A percentile compares a stretch with the other conserved stretches of the same genome.
These are phyloP conservation scores for Oreochromis tanganicae DNA, from an alignment of 2,113 vertebrate species.

Conservation along the genomic window DNA sequence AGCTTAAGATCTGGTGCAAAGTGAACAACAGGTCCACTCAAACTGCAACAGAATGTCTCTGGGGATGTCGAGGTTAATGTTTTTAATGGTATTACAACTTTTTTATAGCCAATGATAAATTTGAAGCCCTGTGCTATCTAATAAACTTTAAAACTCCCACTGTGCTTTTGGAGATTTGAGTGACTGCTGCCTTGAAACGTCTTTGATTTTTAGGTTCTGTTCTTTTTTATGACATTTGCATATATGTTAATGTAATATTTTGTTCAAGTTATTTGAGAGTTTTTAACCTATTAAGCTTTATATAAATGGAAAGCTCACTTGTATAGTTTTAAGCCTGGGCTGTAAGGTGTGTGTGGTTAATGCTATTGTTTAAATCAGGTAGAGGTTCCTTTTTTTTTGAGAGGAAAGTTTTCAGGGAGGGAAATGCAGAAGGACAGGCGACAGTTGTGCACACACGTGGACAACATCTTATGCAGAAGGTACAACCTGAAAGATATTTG, in stretches of 20 bases:
- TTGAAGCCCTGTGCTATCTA: background rate
- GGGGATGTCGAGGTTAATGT: slow-evolving; percentile 35
- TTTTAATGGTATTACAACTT: slow-evolving; percentile 16
- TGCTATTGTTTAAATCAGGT: too few relatives aligned
- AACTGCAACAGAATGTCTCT: background rate
- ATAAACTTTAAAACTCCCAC: background rate
- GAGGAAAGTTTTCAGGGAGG: background rate
- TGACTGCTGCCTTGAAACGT: background rate
- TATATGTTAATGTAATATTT: background rate
- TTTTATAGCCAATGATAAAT: slow-evolving; percentile 9
- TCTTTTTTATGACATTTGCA: background rate
- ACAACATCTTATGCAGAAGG: too few relatives aligned
- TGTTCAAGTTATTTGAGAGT: background rate
- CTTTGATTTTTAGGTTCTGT: background rate
- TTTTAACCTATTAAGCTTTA: background rate
- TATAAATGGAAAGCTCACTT: background rate
- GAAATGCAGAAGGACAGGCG: too few relatives aligned
- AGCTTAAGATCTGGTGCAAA: slow-evolving; percentile 4
- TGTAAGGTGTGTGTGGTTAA: too few relatives aligned
- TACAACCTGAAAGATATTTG: too few relatives aligned
- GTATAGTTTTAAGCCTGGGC: background rate
- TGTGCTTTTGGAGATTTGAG: background rate
- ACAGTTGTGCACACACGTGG: too few relatives aligned
- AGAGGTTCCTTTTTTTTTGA: background rate
- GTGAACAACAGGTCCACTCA: background rate